These are phyloP conservation scores for Microchirus variegatus DNA, from an alignment of 2,797 vertebrate genomes.

Conservation along the genomic window DNA sequence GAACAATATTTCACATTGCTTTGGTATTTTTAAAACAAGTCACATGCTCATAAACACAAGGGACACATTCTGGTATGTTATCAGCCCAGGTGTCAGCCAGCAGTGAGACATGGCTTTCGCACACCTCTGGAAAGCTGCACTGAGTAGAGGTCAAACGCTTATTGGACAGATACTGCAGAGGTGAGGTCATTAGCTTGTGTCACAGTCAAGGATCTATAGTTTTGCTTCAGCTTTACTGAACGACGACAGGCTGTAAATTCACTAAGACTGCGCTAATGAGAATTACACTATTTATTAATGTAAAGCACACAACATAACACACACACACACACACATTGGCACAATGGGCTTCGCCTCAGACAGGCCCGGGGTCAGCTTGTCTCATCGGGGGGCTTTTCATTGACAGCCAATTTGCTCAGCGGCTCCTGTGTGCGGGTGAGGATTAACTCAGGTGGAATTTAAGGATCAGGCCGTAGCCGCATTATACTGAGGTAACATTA, in stretches of 20 bases:
- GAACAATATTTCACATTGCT: not conserved
- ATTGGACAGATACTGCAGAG: conserved; percentile 64
- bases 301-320: not conserved
- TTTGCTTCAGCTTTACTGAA: not conserved
- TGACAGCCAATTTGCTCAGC: conserved; percentile 43
- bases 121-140: conserved; percentile 32
- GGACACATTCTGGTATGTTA: conserved; percentile 24
- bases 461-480: conserved; percentile 30
- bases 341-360: conserved; percentile 10
- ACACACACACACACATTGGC: conserved; percentile 1
- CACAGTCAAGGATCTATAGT: conserved; percentile 19
- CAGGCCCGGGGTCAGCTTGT: conserved; percentile 42
- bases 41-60: conserved; percentile 18
- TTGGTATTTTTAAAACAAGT: conserved; percentile 6
- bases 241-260: conserved; percentile 49
- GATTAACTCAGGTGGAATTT: conserved; percentile 47
- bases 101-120: conserved; percentile 29
- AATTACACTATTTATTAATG: conserved; percentile 34
- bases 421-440: conserved; percentile 23
- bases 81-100: conserved; percentile 35
- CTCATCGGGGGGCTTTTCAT: not conserved
- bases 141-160: conserved; percentile 49
- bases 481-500: conserved; percentile 45
- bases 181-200: conserved; percentile 56
- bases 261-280: conserved; percentile 61